These are phyloP conservation scores for Phalacrocorax pelagicus DNA, from an alignment of 2,113 vertebrate species.

Conservation along the genomic window DNA sequence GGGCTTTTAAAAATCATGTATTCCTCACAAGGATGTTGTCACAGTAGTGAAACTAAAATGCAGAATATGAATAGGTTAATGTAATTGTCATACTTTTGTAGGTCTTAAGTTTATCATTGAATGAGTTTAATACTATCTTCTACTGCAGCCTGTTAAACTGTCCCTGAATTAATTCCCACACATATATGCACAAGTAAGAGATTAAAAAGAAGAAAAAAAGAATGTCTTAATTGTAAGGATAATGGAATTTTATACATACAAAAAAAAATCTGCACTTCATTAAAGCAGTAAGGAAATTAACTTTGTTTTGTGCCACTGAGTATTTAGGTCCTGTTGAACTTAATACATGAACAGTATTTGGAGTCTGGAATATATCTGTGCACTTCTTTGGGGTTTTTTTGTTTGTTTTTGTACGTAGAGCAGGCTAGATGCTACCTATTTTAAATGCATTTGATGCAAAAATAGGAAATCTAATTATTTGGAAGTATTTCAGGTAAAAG, in stretches of 20 bases:
- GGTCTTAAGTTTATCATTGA: background rate
- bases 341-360: background rate
- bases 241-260: background rate
- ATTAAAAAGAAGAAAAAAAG: background rate
- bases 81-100: background rate
- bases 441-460: background rate
- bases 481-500: background rate
- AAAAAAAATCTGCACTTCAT: background rate
- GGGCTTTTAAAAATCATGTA: background rate
- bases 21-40: background rate
- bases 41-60: background rate
- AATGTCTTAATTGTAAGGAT: background rate
- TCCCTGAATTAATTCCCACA: background rate
- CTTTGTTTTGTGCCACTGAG: background rate
- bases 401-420: background rate
- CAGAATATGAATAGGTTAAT: background rate
- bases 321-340: background rate
- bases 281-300: background rate
- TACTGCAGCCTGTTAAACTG: background rate
- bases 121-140: background rate
- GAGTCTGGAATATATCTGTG: background rate
- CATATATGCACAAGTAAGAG: rapidly evolving
- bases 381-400: too few species aligned
- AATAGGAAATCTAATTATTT: background rate
- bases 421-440: background rate